phyloP scores from a whole-genome alignment of 2,888 invertebrate genomes.

The Sclerodermus sp. region DNA sequence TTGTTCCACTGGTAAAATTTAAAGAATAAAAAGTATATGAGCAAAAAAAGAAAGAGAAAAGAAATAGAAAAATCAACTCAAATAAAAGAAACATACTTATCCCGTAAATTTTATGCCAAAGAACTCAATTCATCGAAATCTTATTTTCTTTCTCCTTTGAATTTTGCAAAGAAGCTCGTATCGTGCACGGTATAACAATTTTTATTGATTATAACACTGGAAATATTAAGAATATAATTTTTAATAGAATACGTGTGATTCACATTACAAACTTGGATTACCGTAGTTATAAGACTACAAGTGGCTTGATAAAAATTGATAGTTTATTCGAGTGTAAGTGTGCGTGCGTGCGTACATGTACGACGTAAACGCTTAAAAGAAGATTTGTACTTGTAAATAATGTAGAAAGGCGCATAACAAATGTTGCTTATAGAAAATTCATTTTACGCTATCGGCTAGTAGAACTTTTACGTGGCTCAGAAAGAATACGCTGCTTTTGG shows the following conservation, averaged over 20 bases:
- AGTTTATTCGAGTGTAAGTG: constrained; percentile 24
- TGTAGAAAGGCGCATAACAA: too few relatives aligned
- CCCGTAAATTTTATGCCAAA: too few relatives aligned
- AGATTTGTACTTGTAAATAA: too few relatives aligned
- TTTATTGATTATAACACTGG: constrained; percentile 56
- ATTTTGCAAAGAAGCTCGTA: background rate
- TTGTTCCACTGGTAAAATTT: constrained; percentile 61
- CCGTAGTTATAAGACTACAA: constrained; percentile 39
- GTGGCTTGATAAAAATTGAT: constrained; percentile 46
- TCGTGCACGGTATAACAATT: constrained; percentile 51
- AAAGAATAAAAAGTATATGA: background rate
- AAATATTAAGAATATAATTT: constrained; percentile 58
- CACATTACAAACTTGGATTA: constrained; percentile 52
- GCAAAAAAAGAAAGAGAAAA: too few relatives aligned
- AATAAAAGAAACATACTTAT: too few relatives aligned
- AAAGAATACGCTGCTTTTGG: too few relatives aligned
- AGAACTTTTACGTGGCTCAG: too few relatives aligned
- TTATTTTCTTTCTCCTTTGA: too few relatives aligned
- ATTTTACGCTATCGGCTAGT: too few relatives aligned
- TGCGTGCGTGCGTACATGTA: background rate
- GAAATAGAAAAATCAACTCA: too few relatives aligned
- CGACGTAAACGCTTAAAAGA: too few relatives aligned
- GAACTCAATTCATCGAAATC: too few relatives aligned
- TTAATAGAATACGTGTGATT: constrained; percentile 49
- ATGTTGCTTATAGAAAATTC: background rate